These are phyloP conservation scores for Pardosa pseudoannulata DNA, from an alignment of 2,888 invertebrate genomes.

Conservation along the genomic window DNA sequence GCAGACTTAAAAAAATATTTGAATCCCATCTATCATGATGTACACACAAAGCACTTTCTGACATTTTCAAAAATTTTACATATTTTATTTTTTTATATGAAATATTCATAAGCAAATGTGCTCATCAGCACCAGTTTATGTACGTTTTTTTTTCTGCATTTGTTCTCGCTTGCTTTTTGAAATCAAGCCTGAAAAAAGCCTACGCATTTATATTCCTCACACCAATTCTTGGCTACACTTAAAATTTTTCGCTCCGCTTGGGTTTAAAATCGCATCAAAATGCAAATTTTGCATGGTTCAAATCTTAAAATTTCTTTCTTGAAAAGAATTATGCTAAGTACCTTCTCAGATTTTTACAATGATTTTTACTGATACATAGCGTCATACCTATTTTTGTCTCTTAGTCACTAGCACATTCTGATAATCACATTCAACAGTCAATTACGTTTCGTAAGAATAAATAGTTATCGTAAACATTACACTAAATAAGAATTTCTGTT, in stretches of 20 bases:
- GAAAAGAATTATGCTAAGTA: not conserved
- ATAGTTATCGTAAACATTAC: too few species aligned
- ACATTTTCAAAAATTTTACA: not conserved
- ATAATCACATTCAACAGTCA: too few species aligned
- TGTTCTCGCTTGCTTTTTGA: not conserved
- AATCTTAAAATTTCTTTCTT: not conserved
- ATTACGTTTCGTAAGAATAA: too few species aligned
- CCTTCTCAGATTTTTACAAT: too few species aligned
- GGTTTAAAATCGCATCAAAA: not conserved
- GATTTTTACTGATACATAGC: too few species aligned
- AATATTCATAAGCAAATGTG: not conserved
- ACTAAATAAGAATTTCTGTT: too few species aligned
- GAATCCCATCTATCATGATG: not conserved
- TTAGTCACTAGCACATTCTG: too few species aligned
- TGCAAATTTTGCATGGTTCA: not conserved
- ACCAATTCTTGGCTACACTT: not conserved
- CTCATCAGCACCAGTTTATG: not conserved
- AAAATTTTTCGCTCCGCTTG: not conserved
- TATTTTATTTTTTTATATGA: not conserved
- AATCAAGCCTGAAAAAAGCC: too few species aligned
- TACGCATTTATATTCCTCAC: not conserved
- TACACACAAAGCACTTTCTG: not conserved
- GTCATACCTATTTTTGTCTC: too few species aligned
- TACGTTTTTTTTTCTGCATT: not conserved
- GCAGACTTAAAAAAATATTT: too few species aligned